These are phyloP conservation scores for Mesaphorura yosii DNA, from an alignment of 1,140 invertebrate genomes.

Conservation along the genomic window DNA sequence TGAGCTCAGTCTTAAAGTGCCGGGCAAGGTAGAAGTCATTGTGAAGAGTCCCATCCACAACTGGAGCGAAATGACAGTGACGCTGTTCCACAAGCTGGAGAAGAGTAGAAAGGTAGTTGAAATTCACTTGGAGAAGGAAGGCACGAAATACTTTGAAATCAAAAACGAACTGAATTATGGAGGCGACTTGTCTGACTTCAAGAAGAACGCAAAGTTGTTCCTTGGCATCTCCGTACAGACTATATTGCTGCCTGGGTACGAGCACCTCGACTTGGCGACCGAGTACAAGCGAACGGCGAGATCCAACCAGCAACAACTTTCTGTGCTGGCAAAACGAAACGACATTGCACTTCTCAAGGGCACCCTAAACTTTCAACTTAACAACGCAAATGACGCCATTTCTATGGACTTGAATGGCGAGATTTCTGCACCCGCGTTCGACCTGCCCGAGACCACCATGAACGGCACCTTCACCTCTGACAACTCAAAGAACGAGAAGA, in stretches of 20 bases:
- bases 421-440: background rate
- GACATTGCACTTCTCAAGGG: no score
- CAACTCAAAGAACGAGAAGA: background rate
- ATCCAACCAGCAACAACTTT: background rate
- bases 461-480: background rate
- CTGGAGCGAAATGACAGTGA: background rate
- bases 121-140: background rate
- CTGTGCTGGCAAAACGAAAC: no score
- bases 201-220: background rate
- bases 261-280: background rate
- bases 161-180: background rate
- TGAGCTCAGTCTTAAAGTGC: background rate
- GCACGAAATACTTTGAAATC: background rate
- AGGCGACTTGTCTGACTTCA: background rate
- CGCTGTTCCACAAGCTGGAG: background rate
- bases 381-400: background rate
- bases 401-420: background rate
- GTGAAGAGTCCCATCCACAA: background rate
- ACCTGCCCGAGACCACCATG: background rate
- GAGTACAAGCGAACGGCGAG: background rate
- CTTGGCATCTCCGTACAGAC: background rate
- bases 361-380: background rate
- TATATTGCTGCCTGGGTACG: background rate
- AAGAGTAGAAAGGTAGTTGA: background rate
- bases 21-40: background rate